Percentiles rank a stretch among this genome's conserved stretches.
These are phyloP conservation scores for Campopleginae sp. DNA, from an alignment of 2,888 invertebrate species.

Conservation along the genomic window DNA sequence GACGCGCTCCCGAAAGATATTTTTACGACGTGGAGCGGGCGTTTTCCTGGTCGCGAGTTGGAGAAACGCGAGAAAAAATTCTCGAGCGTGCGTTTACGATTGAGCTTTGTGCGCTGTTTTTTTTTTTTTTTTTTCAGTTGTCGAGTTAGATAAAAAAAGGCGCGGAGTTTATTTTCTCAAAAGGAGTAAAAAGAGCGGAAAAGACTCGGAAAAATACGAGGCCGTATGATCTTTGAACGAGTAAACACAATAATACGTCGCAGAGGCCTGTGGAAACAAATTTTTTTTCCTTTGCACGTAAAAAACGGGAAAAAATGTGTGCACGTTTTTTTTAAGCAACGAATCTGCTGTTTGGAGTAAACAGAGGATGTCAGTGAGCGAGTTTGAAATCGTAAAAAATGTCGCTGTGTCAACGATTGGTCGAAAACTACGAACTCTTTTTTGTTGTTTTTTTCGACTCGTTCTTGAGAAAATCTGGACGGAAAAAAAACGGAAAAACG, in stretches of 20 bases:
- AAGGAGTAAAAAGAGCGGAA: conserved; percentile 56
- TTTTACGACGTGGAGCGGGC: conserved; percentile 40
- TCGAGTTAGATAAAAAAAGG: conserved; percentile 8
- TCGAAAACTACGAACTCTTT: conserved; percentile 36
- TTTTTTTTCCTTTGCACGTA: conserved; percentile 42
- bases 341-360: conserved; percentile 48
- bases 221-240: conserved; percentile 54
- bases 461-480: conserved; percentile 23
- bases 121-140: conserved; percentile 28
- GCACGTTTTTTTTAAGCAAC: conserved; percentile 38
- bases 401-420: conserved; percentile 46
- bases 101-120: conserved; percentile 3
- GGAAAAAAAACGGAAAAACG: conserved; percentile 55
- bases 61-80: conserved; percentile 40
- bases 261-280: conserved; percentile 21
- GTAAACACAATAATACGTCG: conserved; percentile 61
- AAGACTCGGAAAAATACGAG: conserved; percentile 53
- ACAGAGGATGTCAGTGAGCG: conserved; percentile 29
- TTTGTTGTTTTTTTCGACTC: neutral
- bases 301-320: conserved; percentile 19
- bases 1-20: conserved; percentile 28
- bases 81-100: conserved; percentile 56
- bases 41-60: conserved; percentile 9
- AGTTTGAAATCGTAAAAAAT: conserved; percentile 56
- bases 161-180: conserved; percentile 44